Percentiles rank a stretch among this genome's conserved stretches.
Evolutionary conservation across 64 coral and sea anemone species (phyloP).

Genomic region (Catalaphyllia jardinei): DNA sequence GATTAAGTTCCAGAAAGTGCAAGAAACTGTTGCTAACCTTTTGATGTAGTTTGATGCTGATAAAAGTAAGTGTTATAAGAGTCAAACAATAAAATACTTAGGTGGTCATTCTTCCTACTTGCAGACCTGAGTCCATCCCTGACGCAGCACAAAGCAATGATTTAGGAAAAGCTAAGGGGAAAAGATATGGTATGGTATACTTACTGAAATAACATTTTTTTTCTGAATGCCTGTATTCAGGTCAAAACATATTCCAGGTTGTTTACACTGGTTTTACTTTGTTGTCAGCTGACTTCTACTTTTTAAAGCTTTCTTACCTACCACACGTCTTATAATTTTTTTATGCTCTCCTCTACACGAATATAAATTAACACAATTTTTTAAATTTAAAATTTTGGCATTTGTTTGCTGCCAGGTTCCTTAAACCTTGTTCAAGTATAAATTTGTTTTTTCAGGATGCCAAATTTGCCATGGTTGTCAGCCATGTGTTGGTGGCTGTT

Average conservation of each 20-base stretch:
- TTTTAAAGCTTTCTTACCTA: too few relatives aligned
- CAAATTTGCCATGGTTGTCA: slow-evolving; percentile 12
- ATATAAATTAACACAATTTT: too few relatives aligned
- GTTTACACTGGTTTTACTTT: too few relatives aligned
- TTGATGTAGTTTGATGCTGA: too few relatives aligned
- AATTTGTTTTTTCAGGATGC: slow-evolving; percentile 31
- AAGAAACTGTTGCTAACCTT: too few relatives aligned
- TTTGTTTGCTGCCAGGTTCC: too few relatives aligned
- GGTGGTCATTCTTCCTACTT: neutral
- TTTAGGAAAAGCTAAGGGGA: neutral
- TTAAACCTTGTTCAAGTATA: neutral
- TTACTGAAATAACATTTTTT: neutral
- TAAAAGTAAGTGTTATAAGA: too few relatives aligned
- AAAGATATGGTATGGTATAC: slow-evolving; percentile 8
- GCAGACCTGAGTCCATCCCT: slow-evolving; percentile 3
- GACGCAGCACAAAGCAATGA: neutral
- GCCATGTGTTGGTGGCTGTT: slow-evolving; percentile 37
- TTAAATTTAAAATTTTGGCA: neutral
- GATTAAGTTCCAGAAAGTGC: too few relatives aligned
- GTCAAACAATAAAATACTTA: neutral
- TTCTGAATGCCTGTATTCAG: neutral
- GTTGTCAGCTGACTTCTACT: too few relatives aligned
- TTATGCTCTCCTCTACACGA: too few relatives aligned
- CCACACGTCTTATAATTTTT: too few relatives aligned
- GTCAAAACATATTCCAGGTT: neutral